Evolutionary conservation across 1,140 invertebrate species (phyloP).

Genomic region (Manduca sexta): DNA sequence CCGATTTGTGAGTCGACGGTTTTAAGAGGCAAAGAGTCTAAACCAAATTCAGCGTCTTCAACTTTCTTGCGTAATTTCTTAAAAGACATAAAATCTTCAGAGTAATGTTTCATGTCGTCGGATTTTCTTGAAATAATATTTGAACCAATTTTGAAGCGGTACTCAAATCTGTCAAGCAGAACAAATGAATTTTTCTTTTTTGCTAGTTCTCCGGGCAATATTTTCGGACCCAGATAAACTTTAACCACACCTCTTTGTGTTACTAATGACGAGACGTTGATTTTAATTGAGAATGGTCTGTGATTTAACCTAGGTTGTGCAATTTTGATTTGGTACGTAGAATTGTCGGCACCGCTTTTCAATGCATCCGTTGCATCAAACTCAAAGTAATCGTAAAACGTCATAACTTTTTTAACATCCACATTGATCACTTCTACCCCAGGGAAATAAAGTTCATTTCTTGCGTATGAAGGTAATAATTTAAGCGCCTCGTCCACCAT

Average conservation of each 20-base stretch:
- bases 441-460: slow-evolving; percentile 75
- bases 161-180: slow-evolving; percentile 66
- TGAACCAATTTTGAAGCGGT: slow-evolving; percentile 65
- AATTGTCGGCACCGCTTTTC: slow-evolving; percentile 33
- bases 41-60: slow-evolving; percentile 66
- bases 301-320: slow-evolving; percentile 76
- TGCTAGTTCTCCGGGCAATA: slow-evolving; percentile 67
- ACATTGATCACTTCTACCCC: slow-evolving; percentile 75
- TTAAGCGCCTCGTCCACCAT: slow-evolving; percentile 74
- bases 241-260: slow-evolving; percentile 74
- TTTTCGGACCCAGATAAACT: slow-evolving; percentile 81
- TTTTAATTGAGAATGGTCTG: slow-evolving; percentile 79
- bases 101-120: slow-evolving; percentile 57
- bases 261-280: slow-evolving; percentile 75
- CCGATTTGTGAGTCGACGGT: slow-evolving; percentile 64
- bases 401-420: slow-evolving; percentile 70
- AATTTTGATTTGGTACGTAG: slow-evolving; percentile 70
- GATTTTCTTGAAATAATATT: slow-evolving; percentile 69
- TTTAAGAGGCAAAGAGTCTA: slow-evolving; percentile 43
- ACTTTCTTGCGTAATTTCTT: slow-evolving; percentile 61
- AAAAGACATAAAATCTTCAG: slow-evolving; percentile 66
- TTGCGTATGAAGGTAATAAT: slow-evolving; percentile 75
- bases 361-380: slow-evolving; percentile 73
- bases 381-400: slow-evolving; percentile 73
- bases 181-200: slow-evolving; percentile 54